Conservation (phyloP, 2,888 invertebrate species). For the Therioaphis trifolii region DNA sequence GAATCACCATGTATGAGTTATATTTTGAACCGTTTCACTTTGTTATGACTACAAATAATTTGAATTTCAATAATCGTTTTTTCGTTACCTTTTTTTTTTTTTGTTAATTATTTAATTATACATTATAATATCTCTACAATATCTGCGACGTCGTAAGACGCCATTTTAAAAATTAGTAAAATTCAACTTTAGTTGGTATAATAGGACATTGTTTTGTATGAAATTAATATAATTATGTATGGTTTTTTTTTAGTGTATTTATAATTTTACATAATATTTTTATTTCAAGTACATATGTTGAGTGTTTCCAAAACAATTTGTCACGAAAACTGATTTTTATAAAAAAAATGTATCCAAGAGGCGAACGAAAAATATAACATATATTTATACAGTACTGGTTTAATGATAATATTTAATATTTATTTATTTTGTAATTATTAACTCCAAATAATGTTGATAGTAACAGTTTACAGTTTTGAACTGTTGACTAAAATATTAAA, state of each 20-base stretch:
- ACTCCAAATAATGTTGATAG: slow-evolving; percentile 27
- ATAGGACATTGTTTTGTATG: not conserved
- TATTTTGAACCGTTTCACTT: too few relatives aligned
- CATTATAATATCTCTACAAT: not conserved
- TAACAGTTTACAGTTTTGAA: not conserved
- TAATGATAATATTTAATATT: slow-evolving; percentile 4
- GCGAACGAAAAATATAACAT: too few relatives aligned
- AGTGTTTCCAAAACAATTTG: too few relatives aligned
- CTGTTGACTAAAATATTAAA: not conserved
- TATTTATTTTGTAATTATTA: not conserved
- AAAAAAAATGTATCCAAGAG: too few relatives aligned
- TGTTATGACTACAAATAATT: too few relatives aligned
- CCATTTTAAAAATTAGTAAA: not conserved
- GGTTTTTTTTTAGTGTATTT: not conserved
- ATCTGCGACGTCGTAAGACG: not conserved
- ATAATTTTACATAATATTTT: not conserved
- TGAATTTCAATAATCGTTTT: too few relatives aligned
- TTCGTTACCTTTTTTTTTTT: not conserved
- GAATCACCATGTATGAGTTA: too few relatives aligned
- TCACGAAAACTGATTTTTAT: too few relatives aligned
- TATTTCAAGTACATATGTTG: too few relatives aligned
- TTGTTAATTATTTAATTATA: slow-evolving; percentile 1
- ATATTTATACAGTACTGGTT: not conserved
- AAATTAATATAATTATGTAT: not conserved
- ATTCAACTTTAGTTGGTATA: not conserved